Conservation (phyloP, 2,797 vertebrate species). For the Crenuchus spilurus region DNA sequence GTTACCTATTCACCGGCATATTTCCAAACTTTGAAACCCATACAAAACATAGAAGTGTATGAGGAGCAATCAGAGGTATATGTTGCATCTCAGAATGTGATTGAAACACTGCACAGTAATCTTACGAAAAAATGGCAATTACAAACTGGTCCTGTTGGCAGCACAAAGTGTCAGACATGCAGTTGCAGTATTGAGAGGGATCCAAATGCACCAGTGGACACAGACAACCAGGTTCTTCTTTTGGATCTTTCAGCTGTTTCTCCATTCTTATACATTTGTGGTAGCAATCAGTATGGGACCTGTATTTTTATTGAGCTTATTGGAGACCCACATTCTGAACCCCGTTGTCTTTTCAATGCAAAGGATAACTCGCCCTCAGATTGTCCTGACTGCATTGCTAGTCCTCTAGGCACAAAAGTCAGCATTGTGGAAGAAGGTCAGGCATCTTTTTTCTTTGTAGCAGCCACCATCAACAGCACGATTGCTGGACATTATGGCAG, state of each 20-base stretch:
- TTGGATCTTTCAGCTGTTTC: slow-evolving; percentile 71
- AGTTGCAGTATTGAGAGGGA: slow-evolving; percentile 66
- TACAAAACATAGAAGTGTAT: slow-evolving; percentile 84
- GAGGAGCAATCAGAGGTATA: slow-evolving; percentile 65
- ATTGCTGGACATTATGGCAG: slow-evolving; percentile 79
- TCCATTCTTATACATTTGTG: slow-evolving; percentile 83
- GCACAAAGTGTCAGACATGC: slow-evolving; percentile 82
- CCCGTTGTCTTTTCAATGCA: slow-evolving; percentile 79
- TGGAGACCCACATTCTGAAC: slow-evolving; percentile 8
- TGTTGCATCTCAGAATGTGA: slow-evolving; percentile 82
- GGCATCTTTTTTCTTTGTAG: slow-evolving; percentile 81
- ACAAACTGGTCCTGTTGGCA: slow-evolving; percentile 85
- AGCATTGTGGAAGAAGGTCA: slow-evolving; percentile 70
- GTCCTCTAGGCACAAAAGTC: slow-evolving; percentile 87
- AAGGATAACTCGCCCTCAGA: slow-evolving; percentile 60
- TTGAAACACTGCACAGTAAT: slow-evolving; percentile 73
- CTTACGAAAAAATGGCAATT: slow-evolving; percentile 72
- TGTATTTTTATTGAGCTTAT: slow-evolving; percentile 78
- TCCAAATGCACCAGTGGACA: slow-evolving; percentile 70
- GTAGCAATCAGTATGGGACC: slow-evolving; percentile 82
- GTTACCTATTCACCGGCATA: slow-evolving; percentile 77
- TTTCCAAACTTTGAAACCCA: slow-evolving; percentile 69
- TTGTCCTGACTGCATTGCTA: slow-evolving; percentile 90
- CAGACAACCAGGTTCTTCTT: slow-evolving; percentile 83
- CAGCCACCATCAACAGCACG: slow-evolving; percentile 77